Conservation (phyloP, 1,140 invertebrate genomes). For the Monomorium pharaonis region DNA sequence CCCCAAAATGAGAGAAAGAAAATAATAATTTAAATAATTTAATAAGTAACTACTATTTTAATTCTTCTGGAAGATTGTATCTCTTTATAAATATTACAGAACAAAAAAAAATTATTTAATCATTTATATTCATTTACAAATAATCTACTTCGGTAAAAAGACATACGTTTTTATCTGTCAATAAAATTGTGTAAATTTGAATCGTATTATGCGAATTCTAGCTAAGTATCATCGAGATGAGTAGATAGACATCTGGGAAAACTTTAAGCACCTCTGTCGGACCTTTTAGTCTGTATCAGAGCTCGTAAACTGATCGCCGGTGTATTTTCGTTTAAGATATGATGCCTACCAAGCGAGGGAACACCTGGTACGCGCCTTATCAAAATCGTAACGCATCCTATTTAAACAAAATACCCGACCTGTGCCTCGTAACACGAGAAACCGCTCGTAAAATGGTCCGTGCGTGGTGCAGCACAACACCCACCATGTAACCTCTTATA, state of each 20-base stretch:
- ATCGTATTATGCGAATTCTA: neutral
- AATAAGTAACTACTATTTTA: neutral
- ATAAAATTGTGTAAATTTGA: neutral
- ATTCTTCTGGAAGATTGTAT: neutral
- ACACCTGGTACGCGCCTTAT: slow-evolving; percentile 61
- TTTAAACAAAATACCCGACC: slow-evolving; percentile 70
- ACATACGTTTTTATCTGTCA: neutral
- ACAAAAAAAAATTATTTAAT: neutral
- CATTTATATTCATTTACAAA: neutral
- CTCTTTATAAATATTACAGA: neutral
- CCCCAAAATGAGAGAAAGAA: neutral
- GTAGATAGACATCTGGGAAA: slow-evolving; percentile 3
- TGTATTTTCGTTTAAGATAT: slow-evolving; percentile 16
- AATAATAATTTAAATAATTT: neutral
- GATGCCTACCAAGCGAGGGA: neutral
- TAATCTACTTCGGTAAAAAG: neutral
- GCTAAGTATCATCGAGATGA: neutral
- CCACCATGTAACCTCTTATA: slow-evolving; percentile 51
- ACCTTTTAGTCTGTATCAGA: slow-evolving; percentile 45
- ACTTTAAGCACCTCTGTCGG: slow-evolving; percentile 15
- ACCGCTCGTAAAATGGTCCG: slow-evolving; percentile 63
- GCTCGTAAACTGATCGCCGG: slow-evolving; percentile 37
- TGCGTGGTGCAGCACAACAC: slow-evolving; percentile 57
- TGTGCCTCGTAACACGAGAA: slow-evolving; percentile 40
- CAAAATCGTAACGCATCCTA: slow-evolving; percentile 55